Evolutionary conservation across 2,888 invertebrate genomes (phyloP).

Genomic region (Macrosiphum euphorbiae): DNA sequence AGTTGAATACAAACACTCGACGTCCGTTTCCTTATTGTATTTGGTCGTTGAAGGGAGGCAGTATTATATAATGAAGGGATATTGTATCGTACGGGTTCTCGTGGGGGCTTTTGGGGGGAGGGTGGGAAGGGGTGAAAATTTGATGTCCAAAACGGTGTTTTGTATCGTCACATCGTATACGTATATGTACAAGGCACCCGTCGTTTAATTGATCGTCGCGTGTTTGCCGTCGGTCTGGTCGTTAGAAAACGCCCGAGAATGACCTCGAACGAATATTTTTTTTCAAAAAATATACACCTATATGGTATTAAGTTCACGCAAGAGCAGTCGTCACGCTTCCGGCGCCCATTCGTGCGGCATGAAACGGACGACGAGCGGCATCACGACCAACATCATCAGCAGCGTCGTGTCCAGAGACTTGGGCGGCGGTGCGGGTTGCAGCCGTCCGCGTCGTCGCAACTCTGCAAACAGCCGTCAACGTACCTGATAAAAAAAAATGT

Average conservation of each 20-base stretch:
- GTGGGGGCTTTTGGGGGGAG: background rate
- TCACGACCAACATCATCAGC: slow-evolving; percentile 29
- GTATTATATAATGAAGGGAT: background rate
- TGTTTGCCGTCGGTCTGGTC: background rate
- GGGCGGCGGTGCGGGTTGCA: slow-evolving; percentile 76
- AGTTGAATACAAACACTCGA: background rate
- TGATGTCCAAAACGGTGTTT: background rate
- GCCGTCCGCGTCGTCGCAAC: slow-evolving; percentile 92
- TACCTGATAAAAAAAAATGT: slow-evolving; percentile 75
- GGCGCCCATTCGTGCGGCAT: slow-evolving; percentile 3
- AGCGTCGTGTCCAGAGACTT: slow-evolving; percentile 20
- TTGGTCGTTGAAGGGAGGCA: background rate
- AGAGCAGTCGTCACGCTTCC: background rate
- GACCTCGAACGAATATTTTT: background rate
- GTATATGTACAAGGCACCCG: slow-evolving; percentile 5
- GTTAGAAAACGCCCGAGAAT: background rate
- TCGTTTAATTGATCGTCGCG: slow-evolving; percentile 22
- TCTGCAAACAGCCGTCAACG: slow-evolving; percentile 93
- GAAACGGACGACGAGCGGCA: slow-evolving; percentile 26
- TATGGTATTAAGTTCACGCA: background rate
- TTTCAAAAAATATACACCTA: background rate
- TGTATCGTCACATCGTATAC: background rate
- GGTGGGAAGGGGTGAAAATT: background rate
- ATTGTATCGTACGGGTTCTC: background rate
- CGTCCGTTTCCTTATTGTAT: background rate